Base-by-base conservation (phyloP, 2,888 invertebrate genomes). In the Lasioglossum vierecki region DNA sequence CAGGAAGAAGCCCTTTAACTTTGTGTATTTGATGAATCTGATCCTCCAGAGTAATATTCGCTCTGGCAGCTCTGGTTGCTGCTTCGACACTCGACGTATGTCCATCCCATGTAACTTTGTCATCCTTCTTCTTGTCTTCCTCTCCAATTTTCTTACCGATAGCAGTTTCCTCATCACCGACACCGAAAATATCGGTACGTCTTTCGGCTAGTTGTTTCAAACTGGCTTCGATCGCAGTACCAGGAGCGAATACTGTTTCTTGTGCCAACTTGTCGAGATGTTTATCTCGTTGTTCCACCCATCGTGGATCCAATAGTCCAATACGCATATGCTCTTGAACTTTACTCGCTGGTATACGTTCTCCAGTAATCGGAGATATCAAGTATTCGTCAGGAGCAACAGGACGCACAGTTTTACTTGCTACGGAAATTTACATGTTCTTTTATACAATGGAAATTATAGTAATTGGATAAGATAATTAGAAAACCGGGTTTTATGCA, bases 171-270 rank as follows among this genome's bases (percentile, higher is more conserved):
- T 99, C 99, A 95, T 98, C 98, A 82, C 99, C 99, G 86, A 99
- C 98, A 95, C 99, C 99, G 96, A 99, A 99, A 95, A 99, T 99
- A 96, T 99, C 99, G 1, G 99, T 99, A 97, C 99, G 99, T 90
- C 99, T 97, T 95, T 99, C 99, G 0, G 99, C 99, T 93, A 99
- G 96, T 94, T 98, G 97, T 95, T 99, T 99, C 93, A 99, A 97
- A 93, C 98, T 99, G 66, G 98, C 98, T 94, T 99, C 99, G 93
- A 99, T 99, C n/a, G 99, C 98, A 44, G 98, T 95, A 93, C 96
- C 97, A 77, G 96, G 96, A 0, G 97, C 97, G 91, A 97, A 97
- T 0, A 98, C 98, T 4, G 97, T 98, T 92, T 98, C 98, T 92
- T 99, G 98, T 90, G 99, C 98, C 90, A 98, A 96, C 94, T 99